Evolutionary conservation across 2,888 invertebrate species (phyloP).

Genomic region (Spilarctia lutea): DNA sequence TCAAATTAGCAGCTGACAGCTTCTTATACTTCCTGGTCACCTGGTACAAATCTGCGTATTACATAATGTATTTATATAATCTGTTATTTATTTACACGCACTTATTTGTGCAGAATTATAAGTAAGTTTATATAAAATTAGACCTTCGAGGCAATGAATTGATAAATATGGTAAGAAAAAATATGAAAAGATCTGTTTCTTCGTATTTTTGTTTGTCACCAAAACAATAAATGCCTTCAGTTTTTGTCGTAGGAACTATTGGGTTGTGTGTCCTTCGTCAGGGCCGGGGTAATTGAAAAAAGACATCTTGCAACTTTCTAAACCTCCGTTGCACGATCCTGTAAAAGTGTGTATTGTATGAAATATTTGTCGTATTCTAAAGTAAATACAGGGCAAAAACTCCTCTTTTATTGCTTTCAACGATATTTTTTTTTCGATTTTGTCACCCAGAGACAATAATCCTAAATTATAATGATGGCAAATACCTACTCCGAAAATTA

Average conservation of each 20-base stretch:
- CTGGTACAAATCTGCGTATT: constrained; percentile 53
- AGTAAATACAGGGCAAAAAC: no score
- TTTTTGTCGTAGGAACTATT: neutral
- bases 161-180: neutral
- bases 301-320: neutral
- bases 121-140: neutral
- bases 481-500: no score
- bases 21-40: constrained; percentile 49
- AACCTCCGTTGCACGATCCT: neutral
- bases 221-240: neutral
- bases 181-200: neutral
- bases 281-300: neutral
- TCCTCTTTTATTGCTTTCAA: no score
- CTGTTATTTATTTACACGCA: constrained; percentile 25
- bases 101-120: constrained; percentile 4
- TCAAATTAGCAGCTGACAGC: constrained; percentile 42
- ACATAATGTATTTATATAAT: constrained; percentile 40
- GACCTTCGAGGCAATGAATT: neutral
- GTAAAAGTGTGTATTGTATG: neutral
- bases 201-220: neutral
- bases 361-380: neutral
- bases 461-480: no score
- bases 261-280: neutral
- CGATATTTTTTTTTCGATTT: no score
- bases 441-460: no score